Conservation (phyloP, 2,797 vertebrate species). For the Tiaroga cobitis region DNA sequence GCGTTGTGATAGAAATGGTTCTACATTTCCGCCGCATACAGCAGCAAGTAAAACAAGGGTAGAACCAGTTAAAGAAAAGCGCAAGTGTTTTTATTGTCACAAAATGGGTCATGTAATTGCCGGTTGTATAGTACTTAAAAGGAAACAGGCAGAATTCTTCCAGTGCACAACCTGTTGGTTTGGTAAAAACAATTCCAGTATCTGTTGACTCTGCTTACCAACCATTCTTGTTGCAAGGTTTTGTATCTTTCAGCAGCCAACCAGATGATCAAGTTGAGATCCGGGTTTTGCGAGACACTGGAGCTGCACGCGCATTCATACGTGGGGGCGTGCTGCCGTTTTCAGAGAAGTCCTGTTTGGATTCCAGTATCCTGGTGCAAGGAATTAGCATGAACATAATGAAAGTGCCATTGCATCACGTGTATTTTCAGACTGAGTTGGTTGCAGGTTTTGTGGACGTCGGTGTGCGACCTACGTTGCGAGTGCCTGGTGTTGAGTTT, state of each 20-base stretch:
- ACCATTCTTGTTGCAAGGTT: no score
- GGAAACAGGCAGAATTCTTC: neutral
- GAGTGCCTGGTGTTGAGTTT: neutral
- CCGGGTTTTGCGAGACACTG: no score
- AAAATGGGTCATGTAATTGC: neutral
- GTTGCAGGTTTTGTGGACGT: no score
- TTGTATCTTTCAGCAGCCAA: neutral
- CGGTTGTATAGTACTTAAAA: neutral
- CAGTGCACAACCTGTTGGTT: neutral
- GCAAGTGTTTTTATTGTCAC: neutral
- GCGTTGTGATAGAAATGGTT: neutral
- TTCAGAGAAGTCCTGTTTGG: no score
- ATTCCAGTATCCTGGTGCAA: no score
- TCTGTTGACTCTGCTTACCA: neutral
- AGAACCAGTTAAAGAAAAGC: neutral
- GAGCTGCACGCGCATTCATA: no score
- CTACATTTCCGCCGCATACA: rapidly evolving
- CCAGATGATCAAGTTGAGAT: no score
- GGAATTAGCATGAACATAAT: no score
- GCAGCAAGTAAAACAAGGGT: neutral
- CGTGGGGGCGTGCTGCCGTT: no score
- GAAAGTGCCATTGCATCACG: no score
- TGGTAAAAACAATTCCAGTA: neutral
- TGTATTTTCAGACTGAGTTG: no score
- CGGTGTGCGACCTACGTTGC: neutral